Conservation (phyloP, 2,113 vertebrate genomes). For the Fregetta grallaria region DNA sequence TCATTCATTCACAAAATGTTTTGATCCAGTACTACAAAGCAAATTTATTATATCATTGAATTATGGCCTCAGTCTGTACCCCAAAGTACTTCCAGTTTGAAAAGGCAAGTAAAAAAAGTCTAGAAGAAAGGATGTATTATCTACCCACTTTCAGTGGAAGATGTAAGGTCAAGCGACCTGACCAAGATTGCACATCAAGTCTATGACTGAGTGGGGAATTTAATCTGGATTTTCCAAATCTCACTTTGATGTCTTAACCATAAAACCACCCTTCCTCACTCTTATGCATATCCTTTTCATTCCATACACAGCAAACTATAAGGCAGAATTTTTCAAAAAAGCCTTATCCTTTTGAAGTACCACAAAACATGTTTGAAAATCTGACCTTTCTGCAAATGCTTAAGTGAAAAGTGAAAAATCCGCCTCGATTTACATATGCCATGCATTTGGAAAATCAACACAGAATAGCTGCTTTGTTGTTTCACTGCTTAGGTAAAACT, state of each 20-base stretch:
- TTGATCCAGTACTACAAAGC: not conserved
- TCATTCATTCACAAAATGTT: not conserved
- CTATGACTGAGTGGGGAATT: not conserved
- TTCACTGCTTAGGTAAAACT: not conserved
- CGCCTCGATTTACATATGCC: not conserved
- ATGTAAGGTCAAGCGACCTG: constrained; percentile 26
- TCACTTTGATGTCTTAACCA: constrained; percentile 49
- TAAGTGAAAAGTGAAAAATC: constrained; percentile 29
- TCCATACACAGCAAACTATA: not conserved
- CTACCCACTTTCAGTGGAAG: not conserved
- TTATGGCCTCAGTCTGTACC: not conserved
- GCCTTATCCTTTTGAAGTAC: constrained; percentile 19
- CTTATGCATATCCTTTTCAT: not conserved
- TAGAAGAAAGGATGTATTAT: constrained; percentile 35
- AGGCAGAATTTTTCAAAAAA: not conserved
- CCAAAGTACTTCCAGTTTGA: not conserved
- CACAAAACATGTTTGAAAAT: constrained; percentile 11
- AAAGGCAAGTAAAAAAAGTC: not conserved
- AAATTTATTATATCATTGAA: not conserved
- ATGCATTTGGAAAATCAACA: not conserved
- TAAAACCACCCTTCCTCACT: constrained; percentile 3
- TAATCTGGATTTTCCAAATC: constrained; percentile 50
- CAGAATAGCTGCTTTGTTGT: not conserved
- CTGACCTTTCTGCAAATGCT: not conserved
- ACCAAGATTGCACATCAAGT: not conserved